phyloP scores from a whole-genome alignment of 2,888 invertebrate genomes.

The Platycheirus albimanus region DNA sequence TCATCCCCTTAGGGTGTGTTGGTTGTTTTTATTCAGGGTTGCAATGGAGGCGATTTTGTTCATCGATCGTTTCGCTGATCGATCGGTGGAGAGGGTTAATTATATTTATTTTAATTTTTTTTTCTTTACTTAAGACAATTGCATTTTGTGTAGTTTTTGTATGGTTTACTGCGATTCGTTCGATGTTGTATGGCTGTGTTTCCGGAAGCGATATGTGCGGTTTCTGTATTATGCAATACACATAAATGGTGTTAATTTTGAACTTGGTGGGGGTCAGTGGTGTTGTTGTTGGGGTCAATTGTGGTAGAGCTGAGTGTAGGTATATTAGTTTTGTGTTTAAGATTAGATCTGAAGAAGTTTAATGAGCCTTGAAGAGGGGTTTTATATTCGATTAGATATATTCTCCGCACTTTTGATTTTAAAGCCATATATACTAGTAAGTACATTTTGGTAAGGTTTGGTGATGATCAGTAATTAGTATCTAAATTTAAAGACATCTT shows the following conservation, averaged over 20 bases:
- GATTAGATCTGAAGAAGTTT: neutral
- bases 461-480: too few relatives aligned
- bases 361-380: neutral
- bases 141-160: conserved; percentile 1
- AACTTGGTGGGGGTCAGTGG: conserved; percentile 48
- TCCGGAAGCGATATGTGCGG: conserved; percentile 15
- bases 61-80: conserved; percentile 50
- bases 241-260: conserved; percentile 32
- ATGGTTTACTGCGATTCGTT: conserved; percentile 10
- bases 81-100: conserved; percentile 35
- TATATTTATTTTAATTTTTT: conserved; percentile 6
- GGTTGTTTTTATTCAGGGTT: conserved; percentile 58
- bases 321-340: neutral
- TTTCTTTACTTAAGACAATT: conserved; percentile 10
- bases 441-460: too few relatives aligned
- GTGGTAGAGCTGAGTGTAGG: neutral
- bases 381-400: too few relatives aligned
- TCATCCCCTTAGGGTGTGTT: conserved; percentile 34
- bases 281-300: conserved; percentile 15
- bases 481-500: too few relatives aligned
- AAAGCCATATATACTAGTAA: too few relatives aligned
- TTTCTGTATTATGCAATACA: conserved; percentile 44
- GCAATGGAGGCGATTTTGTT: conserved; percentile 46
- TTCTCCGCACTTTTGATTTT: too few relatives aligned
- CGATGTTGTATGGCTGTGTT: conserved; percentile 1